A percentile compares a stretch with the other conserved stretches of the same genome.
phyloP scores from a whole-genome alignment of 2,113 vertebrate genomes.

The Pavo muticus region DNA sequence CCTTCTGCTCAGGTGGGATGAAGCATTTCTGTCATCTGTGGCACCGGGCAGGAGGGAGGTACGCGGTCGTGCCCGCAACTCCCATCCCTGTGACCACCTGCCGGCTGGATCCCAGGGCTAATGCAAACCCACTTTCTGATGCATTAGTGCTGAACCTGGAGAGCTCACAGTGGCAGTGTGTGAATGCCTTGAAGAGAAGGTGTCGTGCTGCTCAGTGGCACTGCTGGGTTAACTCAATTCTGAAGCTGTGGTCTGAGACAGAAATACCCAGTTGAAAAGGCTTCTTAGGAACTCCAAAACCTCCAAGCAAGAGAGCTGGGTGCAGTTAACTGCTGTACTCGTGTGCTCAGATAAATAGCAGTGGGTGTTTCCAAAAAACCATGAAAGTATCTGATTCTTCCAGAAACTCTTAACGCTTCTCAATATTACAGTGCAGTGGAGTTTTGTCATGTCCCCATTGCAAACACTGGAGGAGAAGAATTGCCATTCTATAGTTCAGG shows the following conservation, averaged over 20 bases:
- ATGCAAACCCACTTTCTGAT: neutral
- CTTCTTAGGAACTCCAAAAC: neutral
- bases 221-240: neutral
- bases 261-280: neutral
- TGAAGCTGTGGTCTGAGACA: neutral
- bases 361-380: neutral
- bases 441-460: neutral
- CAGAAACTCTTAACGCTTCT: neutral
- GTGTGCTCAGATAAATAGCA: neutral
- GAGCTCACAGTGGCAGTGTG: accelerated
- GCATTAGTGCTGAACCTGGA: neutral
- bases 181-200: neutral
- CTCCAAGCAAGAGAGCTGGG: accelerated
- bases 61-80: accelerated
- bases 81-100: neutral
- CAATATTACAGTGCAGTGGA: neutral
- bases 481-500: conserved; percentile 8
- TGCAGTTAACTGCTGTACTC: neutral
- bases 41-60: neutral
- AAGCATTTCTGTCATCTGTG: neutral
- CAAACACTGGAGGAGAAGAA: neutral
- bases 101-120: neutral
- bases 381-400: neutral
- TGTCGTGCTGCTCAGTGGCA: neutral
- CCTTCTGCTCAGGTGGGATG: neutral